phyloP scores from a whole-genome alignment of 1,140 invertebrate genomes.

The Wasmannia auropunctata region DNA sequence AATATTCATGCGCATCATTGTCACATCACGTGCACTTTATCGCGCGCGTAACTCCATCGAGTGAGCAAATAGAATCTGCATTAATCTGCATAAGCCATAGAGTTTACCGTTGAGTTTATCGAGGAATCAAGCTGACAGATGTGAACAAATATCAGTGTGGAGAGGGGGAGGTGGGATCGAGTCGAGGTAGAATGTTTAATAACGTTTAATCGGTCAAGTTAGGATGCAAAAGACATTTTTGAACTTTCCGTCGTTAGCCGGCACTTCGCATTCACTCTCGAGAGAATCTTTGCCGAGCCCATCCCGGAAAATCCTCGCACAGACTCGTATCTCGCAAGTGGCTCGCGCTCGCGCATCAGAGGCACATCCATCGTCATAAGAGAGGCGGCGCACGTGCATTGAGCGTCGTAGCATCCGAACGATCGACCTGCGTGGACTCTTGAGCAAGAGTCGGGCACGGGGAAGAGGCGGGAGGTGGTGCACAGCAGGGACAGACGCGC shows the following conservation, averaged over 20 bases:
- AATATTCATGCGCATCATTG: constrained; percentile 34
- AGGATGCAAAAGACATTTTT: background rate
- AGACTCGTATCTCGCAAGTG: background rate
- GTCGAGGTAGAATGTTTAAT: background rate
- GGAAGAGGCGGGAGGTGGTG: constrained; percentile 16
- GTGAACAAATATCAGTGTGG: constrained; percentile 12
- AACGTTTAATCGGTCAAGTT: constrained; percentile 19
- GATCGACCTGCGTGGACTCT: constrained; percentile 13
- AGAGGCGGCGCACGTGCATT: background rate
- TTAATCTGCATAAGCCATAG: constrained; percentile 25
- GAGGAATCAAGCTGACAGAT: background rate
- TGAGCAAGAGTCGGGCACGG: constrained; percentile 36
- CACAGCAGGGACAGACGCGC: constrained; percentile 34
- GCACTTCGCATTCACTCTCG: background rate
- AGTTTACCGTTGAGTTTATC: constrained; percentile 6
- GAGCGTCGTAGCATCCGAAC: background rate
- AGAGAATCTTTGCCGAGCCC: constrained; percentile 18
- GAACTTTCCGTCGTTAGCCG: background rate
- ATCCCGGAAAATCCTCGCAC: background rate
- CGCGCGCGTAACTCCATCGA: background rate
- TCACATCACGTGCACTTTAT: constrained; percentile 13
- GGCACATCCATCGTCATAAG: constrained; percentile 9
- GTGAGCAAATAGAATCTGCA: constrained; percentile 28
- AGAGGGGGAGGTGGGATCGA: too few relatives aligned
- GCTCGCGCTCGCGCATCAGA: background rate